Percentiles rank a stretch among this genome's conserved stretches.
Evolutionary conservation across 2,888 invertebrate genomes (phyloP).

Genomic region (Seladonia tumulorum): DNA sequence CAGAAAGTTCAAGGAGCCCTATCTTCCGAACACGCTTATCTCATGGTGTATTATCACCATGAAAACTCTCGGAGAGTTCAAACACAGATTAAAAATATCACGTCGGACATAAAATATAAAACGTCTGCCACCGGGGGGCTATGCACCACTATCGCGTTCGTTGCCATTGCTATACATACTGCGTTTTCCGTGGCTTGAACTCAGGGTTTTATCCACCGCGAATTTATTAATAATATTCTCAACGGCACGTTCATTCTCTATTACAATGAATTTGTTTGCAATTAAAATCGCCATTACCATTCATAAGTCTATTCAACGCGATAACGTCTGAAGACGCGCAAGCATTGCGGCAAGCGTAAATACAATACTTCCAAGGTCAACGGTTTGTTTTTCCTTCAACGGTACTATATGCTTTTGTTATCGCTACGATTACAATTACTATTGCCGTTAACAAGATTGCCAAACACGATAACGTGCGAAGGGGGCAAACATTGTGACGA

Average conservation of each 20-base stretch:
- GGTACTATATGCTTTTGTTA: too few species aligned
- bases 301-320: background rate
- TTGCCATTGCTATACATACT: background rate
- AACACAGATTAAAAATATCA: background rate
- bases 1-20: slow-evolving; percentile 19
- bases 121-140: background rate
- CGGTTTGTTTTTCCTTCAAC: too few species aligned
- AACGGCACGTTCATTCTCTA: background rate
- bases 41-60: slow-evolving; percentile 8
- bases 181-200: background rate
- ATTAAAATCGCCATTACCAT: background rate
- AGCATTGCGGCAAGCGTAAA: background rate
- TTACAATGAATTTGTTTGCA: background rate
- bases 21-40: slow-evolving; percentile 7
- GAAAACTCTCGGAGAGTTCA: slow-evolving; percentile 1
- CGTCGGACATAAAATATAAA: background rate
- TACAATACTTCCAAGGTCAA: too few species aligned
- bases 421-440: too few species aligned
- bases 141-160: background rate
- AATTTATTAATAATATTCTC: background rate
- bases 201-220: background rate
- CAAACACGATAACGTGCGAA: too few species aligned
- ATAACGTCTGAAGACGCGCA: background rate
- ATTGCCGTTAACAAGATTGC: too few species aligned
- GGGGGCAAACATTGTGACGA: too few species aligned